These are phyloP conservation scores for Myanophis thanlyinensis DNA, from an alignment of 2,113 vertebrate genomes.

Conservation along the genomic window DNA sequence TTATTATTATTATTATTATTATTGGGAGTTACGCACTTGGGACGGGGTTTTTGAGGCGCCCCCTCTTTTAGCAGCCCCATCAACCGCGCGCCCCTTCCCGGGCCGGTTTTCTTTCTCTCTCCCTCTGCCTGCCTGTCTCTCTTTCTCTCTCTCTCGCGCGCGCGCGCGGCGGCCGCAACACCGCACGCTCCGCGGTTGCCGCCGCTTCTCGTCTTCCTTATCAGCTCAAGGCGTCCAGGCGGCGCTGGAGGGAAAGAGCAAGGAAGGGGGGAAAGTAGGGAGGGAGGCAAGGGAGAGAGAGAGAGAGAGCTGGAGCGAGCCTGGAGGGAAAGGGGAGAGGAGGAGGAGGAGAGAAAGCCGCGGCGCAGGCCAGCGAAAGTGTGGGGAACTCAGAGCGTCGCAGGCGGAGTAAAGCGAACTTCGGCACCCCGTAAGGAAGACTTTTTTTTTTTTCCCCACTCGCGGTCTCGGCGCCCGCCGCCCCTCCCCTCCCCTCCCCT, in stretches of 20 bases:
- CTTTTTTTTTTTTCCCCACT: background rate
- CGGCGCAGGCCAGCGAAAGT: background rate
- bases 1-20: conserved; percentile 1
- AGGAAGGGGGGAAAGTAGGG: conserved; percentile 31
- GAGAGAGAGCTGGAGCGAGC: conserved; percentile 21
- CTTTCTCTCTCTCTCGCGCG: background rate
- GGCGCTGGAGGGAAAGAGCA: conserved; percentile 34
- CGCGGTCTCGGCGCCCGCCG: conserved; percentile 55
- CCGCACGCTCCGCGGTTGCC: conserved; percentile 9
- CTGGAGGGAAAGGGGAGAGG: background rate
- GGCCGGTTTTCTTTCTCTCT: conserved; percentile 32
- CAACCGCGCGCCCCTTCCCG: conserved; percentile 3
- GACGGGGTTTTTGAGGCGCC: background rate
- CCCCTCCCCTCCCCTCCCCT: conserved; percentile 55
- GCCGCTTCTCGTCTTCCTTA: conserved; percentile 44
- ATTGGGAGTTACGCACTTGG: conserved; percentile 14
- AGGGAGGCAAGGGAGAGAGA: background rate
- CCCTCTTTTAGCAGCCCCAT: background rate
- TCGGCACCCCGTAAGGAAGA: conserved; percentile 20
- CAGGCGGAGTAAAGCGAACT: conserved; percentile 39
- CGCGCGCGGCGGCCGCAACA: background rate
- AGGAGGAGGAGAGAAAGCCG: background rate
- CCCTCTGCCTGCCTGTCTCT: background rate
- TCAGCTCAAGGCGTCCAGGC: conserved; percentile 47
- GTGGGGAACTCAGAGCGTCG: background rate